Base-by-base conservation (phyloP, 1,140 invertebrate genomes). In the Microvelia longipes region DNA sequence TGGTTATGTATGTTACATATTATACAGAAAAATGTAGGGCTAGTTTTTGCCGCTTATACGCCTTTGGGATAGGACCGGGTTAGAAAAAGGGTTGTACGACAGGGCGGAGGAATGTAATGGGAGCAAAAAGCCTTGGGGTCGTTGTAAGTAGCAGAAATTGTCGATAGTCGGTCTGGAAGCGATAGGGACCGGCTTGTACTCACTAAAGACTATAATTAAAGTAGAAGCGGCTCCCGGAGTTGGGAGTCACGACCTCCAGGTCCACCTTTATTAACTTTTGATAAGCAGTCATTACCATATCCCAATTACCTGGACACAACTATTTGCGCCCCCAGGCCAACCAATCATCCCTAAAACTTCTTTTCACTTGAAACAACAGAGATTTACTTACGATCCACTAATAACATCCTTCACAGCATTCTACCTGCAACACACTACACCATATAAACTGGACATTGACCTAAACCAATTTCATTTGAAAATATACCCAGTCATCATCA, bases 61-160 rank as follows among this genome's bases (percentile, higher is more conserved):
- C 35, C 35, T 50, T 50, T 50, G 35, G 35, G 35, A 50, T 50
- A 19, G 35, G 35, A 50, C 35, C 35, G 35, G 35, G 35, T 50
- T 5, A n/a, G n/a, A n/a, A 19, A 50, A 50, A 50, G 35, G 35
- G 35, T 50, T 50, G 35, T 50, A 50, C 35, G 35, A 50, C 35
- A 50, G 35, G 35, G 35, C 35, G 35, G 35, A 50, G 35, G 35
- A 50, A 50, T 50, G 35, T 50, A 50, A 50, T 28, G 65, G 29
- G 64, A 50, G 35, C 35, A 50, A 50, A 50, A 50, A 14, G 68
- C 29, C 66, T 72, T 72, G 68, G 29, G 68, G 67, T 71, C 68
- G 71, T 69, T 71, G 69, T 64, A 71, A 71, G 71, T 71, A 71
- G 71, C 71, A 69, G 71, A 71, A 71, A 71, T 71, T 69, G 71